These are phyloP conservation scores for Liasis olivaceus DNA, from an alignment of 2,797 vertebrate species.

Conservation along the genomic window DNA sequence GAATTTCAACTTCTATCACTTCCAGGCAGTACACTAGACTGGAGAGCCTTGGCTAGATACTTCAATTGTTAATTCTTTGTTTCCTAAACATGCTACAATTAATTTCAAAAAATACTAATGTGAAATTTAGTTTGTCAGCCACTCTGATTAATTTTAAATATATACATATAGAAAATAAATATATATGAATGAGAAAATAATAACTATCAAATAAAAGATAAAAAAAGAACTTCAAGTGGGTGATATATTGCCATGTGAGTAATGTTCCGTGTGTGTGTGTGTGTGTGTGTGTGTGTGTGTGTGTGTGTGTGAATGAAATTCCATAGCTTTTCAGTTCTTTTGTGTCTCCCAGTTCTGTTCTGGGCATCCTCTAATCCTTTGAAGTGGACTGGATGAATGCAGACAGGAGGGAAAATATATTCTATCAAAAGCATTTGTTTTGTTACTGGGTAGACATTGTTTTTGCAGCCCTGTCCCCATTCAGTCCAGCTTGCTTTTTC, in stretches of 20 bases:
- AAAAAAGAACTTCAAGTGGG: no score
- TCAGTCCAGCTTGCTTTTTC: neutral
- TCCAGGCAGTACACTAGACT: neutral
- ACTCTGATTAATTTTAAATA: neutral
- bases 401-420: neutral
- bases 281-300: no score
- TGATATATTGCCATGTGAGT: no score
- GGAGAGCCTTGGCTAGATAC: neutral
- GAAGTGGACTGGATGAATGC: neutral
- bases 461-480: neutral
- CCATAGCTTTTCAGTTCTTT: neutral
- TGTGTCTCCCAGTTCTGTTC: neutral
- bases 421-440: neutral
- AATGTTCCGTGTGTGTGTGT: no score
- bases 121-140: neutral
- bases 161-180: neutral
- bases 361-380: neutral
- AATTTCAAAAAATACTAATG: neutral
- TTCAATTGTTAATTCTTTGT: neutral
- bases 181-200: neutral
- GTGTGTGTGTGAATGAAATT: no score
- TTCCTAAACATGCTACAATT: neutral
- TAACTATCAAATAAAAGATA: neutral
- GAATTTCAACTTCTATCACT: neutral
- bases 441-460: neutral